A percentile compares a stretch with the other conserved stretches of the same genome.
Conservation (phyloP, 1,140 invertebrate genomes). For the Drosophila oshimai region DNA sequence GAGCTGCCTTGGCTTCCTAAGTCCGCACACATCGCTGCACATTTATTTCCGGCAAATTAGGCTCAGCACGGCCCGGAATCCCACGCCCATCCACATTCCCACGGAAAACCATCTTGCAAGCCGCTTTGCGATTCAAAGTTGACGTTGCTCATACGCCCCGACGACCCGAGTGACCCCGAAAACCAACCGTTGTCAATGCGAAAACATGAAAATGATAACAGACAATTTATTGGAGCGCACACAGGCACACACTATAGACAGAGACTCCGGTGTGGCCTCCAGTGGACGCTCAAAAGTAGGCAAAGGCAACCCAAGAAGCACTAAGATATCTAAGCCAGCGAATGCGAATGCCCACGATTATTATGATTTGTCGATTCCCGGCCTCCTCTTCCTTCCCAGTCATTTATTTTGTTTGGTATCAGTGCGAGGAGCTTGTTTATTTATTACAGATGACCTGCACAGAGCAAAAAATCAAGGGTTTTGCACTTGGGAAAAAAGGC, state of each 20-base stretch:
- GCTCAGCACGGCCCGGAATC: constrained; percentile 34
- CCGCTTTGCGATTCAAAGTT: constrained; percentile 59
- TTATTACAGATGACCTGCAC: constrained; percentile 35
- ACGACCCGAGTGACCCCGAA: constrained; percentile 1
- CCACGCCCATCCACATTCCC: constrained; percentile 18
- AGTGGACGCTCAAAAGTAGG: constrained; percentile 27
- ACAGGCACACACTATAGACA: not conserved
- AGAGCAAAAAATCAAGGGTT: not conserved
- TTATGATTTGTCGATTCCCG: constrained; percentile 36
- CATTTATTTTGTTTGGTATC: not conserved
- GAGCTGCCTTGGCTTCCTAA: constrained; percentile 61
- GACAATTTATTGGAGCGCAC: constrained; percentile 74
- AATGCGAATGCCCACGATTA: constrained; percentile 33
- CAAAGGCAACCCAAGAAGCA: not conserved
- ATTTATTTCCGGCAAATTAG: constrained; percentile 81
- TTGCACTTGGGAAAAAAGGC: too few relatives aligned
- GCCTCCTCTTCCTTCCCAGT: not conserved
- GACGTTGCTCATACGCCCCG: constrained; percentile 67
- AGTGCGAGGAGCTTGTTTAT: constrained; percentile 42
- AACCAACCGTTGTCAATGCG: constrained; percentile 63
- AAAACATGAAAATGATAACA: constrained; percentile 79
- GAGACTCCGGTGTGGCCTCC: constrained; percentile 1
- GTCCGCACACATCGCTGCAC: constrained; percentile 73
- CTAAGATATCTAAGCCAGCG: not conserved
- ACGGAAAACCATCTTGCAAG: constrained; percentile 33